Conservation (phyloP, 2,888 invertebrate species). For the Pharmacophagus antenor region DNA sequence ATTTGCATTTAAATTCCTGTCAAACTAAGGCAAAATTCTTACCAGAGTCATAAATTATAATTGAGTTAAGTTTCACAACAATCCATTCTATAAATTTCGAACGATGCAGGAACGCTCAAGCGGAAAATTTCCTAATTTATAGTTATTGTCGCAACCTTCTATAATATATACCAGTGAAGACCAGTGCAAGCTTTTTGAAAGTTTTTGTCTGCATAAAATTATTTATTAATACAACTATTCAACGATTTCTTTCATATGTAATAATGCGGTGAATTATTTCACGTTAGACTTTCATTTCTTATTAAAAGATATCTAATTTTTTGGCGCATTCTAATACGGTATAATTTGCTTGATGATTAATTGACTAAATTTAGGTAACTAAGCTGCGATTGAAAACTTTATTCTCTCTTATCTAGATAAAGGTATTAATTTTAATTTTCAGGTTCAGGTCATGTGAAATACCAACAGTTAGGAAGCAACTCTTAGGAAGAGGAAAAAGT, state of each 20-base stretch:
- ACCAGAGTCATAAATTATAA: constrained; percentile 12
- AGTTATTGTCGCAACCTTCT: constrained; percentile 17
- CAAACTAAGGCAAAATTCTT: constrained; percentile 2
- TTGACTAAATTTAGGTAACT: no score
- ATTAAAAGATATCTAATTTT: no score
- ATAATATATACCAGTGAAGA: constrained; percentile 4
- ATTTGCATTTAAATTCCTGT: not conserved
- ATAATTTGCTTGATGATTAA: no score
- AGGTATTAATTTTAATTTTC: no score
- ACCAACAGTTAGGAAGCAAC: no score
- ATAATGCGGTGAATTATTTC: not conserved
- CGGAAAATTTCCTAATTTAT: constrained; percentile 18
- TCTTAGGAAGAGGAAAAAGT: no score
- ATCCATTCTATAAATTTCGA: constrained; percentile 19
- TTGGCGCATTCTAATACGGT: no score
- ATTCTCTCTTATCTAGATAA: no score
- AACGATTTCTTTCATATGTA: not conserved
- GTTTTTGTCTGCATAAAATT: not conserved
- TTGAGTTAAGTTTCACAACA: constrained; percentile 19
- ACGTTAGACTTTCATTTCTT: not conserved
- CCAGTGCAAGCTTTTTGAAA: not conserved
- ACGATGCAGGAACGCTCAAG: constrained; percentile 17
- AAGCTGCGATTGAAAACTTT: no score
- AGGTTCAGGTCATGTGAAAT: no score
- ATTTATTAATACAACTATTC: not conserved